phyloP scores from a whole-genome alignment of 1,140 invertebrate genomes.

The Plutomurus gul region DNA sequence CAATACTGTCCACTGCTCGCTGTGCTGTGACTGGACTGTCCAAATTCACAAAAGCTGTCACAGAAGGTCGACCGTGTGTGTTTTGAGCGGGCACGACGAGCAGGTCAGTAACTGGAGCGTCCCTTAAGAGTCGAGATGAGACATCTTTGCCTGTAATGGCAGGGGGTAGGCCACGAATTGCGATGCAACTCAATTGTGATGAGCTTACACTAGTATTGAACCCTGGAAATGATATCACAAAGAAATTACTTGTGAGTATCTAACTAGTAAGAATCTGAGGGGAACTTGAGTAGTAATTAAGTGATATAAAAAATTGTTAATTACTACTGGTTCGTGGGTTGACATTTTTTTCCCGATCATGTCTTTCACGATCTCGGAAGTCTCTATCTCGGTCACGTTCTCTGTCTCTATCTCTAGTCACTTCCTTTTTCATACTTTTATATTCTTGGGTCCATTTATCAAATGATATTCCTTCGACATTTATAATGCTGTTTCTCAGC shows the following conservation, averaged over 20 bases:
- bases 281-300: too few relatives aligned
- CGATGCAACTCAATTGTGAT: constrained; percentile 31
- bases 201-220: constrained; percentile 11
- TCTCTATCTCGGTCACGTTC: constrained; percentile 22
- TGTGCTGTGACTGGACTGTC: constrained; percentile 30
- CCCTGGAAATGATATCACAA: not conserved
- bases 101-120: constrained; percentile 30
- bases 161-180: constrained; percentile 40
- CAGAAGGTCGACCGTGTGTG: not conserved
- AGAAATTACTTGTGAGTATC: not conserved
- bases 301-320: too few relatives aligned
- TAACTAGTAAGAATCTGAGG: too few relatives aligned
- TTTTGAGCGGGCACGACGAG: not conserved
- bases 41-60: constrained; percentile 30
- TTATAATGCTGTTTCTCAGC: constrained; percentile 26
- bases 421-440: constrained; percentile 2
- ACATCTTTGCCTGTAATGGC: constrained; percentile 40
- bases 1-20: constrained; percentile 23
- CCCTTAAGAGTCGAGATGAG: constrained; percentile 3
- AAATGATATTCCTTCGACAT: constrained; percentile 40
- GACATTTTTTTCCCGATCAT: not conserved
- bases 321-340: constrained; percentile 33
- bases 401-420: not conserved
- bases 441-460: constrained; percentile 31
- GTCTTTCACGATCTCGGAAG: constrained; percentile 19